Evolutionary conservation across 1,140 invertebrate genomes (phyloP).

Genomic region (Zaprionus lachaisei): DNA sequence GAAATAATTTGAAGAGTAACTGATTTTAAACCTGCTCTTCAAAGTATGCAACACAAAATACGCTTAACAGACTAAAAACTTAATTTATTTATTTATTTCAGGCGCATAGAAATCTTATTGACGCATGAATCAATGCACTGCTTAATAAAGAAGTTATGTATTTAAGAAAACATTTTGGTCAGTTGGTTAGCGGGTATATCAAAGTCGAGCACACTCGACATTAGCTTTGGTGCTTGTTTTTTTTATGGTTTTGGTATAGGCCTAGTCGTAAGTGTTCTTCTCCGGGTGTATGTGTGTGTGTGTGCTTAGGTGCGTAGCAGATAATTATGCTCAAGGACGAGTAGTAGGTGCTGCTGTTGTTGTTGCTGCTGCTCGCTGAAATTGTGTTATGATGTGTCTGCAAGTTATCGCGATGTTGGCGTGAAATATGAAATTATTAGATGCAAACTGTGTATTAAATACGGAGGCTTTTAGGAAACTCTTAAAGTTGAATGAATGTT

Average conservation of each 20-base stretch:
- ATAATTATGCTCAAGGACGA: slow-evolving; percentile 55
- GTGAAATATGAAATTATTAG: slow-evolving; percentile 21
- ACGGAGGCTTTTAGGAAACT: not conserved
- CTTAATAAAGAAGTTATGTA: no score
- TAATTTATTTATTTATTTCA: no score
- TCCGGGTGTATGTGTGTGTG: not conserved
- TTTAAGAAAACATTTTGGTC: no score
- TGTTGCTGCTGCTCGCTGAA: slow-evolving; percentile 3
- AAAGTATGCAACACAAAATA: no score
- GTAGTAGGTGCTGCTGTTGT: slow-evolving; percentile 4
- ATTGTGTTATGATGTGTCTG: not conserved
- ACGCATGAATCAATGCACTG: no score
- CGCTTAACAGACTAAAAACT: no score
- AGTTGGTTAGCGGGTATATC: not conserved
- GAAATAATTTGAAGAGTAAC: no score
- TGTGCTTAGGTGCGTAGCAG: slow-evolving; percentile 28
- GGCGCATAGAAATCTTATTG: no score
- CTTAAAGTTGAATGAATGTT: not conserved
- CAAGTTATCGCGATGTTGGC: slow-evolving; percentile 25
- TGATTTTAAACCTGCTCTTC: no score
- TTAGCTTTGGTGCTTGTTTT: slow-evolving; percentile 15
- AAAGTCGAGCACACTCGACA: not conserved
- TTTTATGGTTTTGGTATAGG: slow-evolving; percentile 15
- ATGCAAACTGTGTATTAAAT: not conserved
- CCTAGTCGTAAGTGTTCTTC: not conserved